phyloP scores from a whole-genome alignment of 2,888 invertebrate species.

The Serripes groenlandicus region DNA sequence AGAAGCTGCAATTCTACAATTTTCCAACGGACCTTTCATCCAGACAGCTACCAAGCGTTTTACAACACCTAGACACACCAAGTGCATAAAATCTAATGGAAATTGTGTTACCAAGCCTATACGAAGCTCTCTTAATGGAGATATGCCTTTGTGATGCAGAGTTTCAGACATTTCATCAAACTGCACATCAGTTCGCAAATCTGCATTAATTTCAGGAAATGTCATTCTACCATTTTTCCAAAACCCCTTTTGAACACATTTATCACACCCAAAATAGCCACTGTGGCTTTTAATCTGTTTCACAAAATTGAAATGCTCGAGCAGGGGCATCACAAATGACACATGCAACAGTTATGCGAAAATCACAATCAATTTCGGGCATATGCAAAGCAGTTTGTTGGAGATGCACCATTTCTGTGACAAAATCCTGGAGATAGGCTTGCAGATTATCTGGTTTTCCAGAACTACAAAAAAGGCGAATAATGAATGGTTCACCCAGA shows the following conservation, averaged over 20 bases:
- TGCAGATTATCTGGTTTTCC: slow-evolving; percentile 49
- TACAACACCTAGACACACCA: slow-evolving; percentile 78
- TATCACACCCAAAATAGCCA: slow-evolving; percentile 80
- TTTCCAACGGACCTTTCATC: slow-evolving; percentile 64
- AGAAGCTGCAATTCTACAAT: slow-evolving; percentile 24
- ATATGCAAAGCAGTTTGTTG: neutral
- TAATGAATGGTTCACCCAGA: slow-evolving; percentile 29
- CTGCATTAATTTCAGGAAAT: slow-evolving; percentile 46
- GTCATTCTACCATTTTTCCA: slow-evolving; percentile 57
- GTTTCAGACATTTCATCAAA: slow-evolving; percentile 64
- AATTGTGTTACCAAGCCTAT: slow-evolving; percentile 72
- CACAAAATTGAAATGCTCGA: slow-evolving; percentile 75
- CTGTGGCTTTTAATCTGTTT: slow-evolving; percentile 74
- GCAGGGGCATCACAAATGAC: slow-evolving; percentile 81
- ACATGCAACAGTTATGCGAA: slow-evolving; percentile 47
- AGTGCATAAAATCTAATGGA: slow-evolving; percentile 82
- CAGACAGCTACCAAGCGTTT: slow-evolving; percentile 65
- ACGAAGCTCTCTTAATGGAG: slow-evolving; percentile 54
- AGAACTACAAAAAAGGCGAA: slow-evolving; percentile 35
- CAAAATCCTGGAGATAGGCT: slow-evolving; percentile 48
- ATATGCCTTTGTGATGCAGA: slow-evolving; percentile 65
- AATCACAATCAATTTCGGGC: neutral
- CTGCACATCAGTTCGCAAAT: slow-evolving; percentile 48
- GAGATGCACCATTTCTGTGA: slow-evolving; percentile 42
- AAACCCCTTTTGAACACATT: slow-evolving; percentile 67